Percentiles rank a stretch among this genome's conserved stretches.
These are phyloP conservation scores for Mylabris sibirica DNA, from an alignment of 2,888 invertebrate genomes.

Conservation along the genomic window DNA sequence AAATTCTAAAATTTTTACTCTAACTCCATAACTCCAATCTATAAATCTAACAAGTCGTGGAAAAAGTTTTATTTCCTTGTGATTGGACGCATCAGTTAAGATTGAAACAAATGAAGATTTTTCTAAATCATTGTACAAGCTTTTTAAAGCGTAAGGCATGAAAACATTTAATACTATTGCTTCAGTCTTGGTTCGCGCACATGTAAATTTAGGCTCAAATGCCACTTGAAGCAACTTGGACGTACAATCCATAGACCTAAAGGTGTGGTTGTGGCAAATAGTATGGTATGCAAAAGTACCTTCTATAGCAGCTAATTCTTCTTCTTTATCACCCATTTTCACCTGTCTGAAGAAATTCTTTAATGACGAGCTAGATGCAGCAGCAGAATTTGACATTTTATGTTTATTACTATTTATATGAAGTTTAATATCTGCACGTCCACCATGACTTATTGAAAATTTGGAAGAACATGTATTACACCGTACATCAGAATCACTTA, in stretches of 20 bases:
- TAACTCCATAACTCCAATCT: constrained; percentile 39
- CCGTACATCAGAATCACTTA: background rate
- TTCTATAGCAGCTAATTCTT: background rate
- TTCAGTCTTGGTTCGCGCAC: constrained; percentile 26
- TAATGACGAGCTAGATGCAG: background rate
- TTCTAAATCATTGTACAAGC: constrained; percentile 35
- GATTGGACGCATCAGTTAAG: constrained; percentile 45
- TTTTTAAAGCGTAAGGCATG: constrained; percentile 24
- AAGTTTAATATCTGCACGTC: background rate
- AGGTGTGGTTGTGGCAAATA: constrained; percentile 13
- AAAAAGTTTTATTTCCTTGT: constrained; percentile 42
- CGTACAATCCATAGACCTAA: constrained; percentile 24
- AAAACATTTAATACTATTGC: constrained; percentile 28
- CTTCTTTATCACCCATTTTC: background rate
- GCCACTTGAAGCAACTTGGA: constrained; percentile 16
- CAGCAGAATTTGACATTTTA: background rate
- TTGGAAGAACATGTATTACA: background rate
- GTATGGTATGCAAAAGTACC: constrained; percentile 21
- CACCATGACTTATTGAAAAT: background rate
- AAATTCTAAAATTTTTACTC: constrained; percentile 33
- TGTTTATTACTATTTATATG: background rate
- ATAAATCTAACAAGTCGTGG: constrained; percentile 47
- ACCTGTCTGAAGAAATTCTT: background rate
- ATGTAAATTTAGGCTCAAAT: constrained; percentile 19
- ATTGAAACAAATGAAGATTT: constrained; percentile 36